These are phyloP conservation scores for Aproaerema taeniolella DNA, from an alignment of 2,888 invertebrate species.

Conservation along the genomic window DNA sequence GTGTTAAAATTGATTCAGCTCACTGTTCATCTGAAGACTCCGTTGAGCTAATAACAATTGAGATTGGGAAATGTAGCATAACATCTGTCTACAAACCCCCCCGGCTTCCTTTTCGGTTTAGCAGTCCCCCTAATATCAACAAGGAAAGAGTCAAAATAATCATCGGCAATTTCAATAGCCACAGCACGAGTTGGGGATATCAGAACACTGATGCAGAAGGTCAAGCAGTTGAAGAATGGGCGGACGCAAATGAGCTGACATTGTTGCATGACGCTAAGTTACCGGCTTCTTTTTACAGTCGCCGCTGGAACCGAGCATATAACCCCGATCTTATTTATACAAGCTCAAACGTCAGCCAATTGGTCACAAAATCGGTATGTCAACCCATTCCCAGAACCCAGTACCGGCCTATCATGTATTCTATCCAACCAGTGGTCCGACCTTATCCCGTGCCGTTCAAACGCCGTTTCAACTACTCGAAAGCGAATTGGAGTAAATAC, in stretches of 20 bases:
- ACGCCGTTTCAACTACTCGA: slow-evolving; percentile 6
- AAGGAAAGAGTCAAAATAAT: background rate
- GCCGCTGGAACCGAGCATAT: slow-evolving; percentile 4
- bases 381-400: slow-evolving; percentile 10
- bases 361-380: slow-evolving; percentile 4
- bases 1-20: background rate
- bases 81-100: slow-evolving; percentile 1
- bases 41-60: background rate
- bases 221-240: slow-evolving; percentile 7
- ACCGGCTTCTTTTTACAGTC: background rate
- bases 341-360: background rate
- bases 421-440: background rate
- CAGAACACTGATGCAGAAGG: background rate
- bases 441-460: background rate
- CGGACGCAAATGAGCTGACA: slow-evolving; percentile 1
- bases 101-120: background rate
- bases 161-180: slow-evolving; percentile 3
- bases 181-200: slow-evolving; percentile 6
- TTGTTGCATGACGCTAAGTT: slow-evolving; percentile 4
- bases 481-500: background rate
- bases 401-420: slow-evolving; percentile 9
- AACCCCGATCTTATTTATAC: slow-evolving; percentile 5
- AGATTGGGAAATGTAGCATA: background rate
- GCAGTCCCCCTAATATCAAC: background rate
- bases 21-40: background rate